phyloP scores from a whole-genome alignment of 2,888 invertebrate genomes.

The Rapana venosa region DNA sequence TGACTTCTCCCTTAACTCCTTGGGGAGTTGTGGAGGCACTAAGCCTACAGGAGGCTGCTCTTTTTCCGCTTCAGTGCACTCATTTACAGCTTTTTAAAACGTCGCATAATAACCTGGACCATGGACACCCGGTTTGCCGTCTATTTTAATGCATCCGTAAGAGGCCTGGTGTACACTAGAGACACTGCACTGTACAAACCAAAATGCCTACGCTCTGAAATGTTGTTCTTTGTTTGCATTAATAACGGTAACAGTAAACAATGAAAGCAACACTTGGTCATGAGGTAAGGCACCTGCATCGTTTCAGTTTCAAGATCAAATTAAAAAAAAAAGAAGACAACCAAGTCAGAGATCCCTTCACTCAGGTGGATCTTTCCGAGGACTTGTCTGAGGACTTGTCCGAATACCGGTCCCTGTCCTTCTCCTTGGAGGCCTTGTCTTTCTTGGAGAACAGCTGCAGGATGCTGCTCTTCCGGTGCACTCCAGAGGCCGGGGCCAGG shows the following conservation, averaged over 20 bases:
- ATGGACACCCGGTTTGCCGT: no score
- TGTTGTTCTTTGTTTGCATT: background rate
- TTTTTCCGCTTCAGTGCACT: no score
- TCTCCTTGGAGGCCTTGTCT: slow-evolving; percentile 49
- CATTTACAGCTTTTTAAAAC: no score
- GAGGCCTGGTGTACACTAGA: no score
- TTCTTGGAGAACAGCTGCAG: slow-evolving; percentile 53
- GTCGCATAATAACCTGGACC: no score
- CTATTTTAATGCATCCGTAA: no score
- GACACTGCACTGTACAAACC: no score
- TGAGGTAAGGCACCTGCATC: slow-evolving; percentile 16
- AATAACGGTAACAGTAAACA: background rate
- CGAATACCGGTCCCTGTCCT: slow-evolving; percentile 46
- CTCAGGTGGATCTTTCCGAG: slow-evolving; percentile 45
- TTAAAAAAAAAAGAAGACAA: background rate
- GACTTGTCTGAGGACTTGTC: slow-evolving; percentile 53
- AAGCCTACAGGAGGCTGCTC: no score
- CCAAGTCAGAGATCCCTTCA: background rate
- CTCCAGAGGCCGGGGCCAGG: slow-evolving; percentile 25
- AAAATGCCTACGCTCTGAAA: background rate
- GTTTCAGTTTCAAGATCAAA: background rate
- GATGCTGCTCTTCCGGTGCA: slow-evolving; percentile 42
- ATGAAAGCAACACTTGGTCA: no score
- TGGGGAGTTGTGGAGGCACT: no score
- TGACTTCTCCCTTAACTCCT: no score